phyloP scores from a whole-genome alignment of 2,888 invertebrate species.

The Nomada hirtipes region DNA sequence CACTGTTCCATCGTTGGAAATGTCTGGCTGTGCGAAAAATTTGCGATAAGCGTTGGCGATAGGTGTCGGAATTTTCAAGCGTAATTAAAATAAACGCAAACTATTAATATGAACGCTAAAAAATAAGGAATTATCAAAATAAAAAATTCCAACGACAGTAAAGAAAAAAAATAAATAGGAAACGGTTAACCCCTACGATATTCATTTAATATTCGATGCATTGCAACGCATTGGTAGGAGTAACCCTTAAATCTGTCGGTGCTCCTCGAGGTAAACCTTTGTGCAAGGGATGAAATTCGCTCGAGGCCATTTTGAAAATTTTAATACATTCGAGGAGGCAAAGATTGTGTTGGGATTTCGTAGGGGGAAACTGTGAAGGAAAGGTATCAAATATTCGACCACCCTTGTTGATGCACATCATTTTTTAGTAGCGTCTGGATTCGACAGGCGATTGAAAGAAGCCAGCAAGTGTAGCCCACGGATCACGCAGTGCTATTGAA shows the following conservation, averaged over 20 bases:
- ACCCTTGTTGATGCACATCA: conserved; percentile 16
- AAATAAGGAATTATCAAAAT: too few relatives aligned
- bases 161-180: too few relatives aligned
- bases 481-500: neutral
- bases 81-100: conserved; percentile 37
- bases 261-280: conserved; percentile 13
- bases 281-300: conserved; percentile 17
- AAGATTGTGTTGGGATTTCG: conserved; percentile 16
- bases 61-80: conserved; percentile 13
- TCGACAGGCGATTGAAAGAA: neutral
- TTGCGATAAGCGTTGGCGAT: conserved; percentile 7
- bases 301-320: conserved; percentile 47
- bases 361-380: neutral
- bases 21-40: neutral
- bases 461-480: neutral
- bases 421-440: conserved; percentile 45
- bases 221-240: too few relatives aligned
- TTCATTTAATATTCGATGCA: neutral
- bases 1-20: too few relatives aligned
- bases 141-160: too few relatives aligned
- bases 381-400: conserved; percentile 33
- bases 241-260: conserved; percentile 9
- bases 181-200: too few relatives aligned
- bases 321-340: conserved; percentile 30
- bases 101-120: too few relatives aligned